These are phyloP conservation scores for Tringa solitaria DNA, from an alignment of 2,113 vertebrate species.

Conservation along the genomic window DNA sequence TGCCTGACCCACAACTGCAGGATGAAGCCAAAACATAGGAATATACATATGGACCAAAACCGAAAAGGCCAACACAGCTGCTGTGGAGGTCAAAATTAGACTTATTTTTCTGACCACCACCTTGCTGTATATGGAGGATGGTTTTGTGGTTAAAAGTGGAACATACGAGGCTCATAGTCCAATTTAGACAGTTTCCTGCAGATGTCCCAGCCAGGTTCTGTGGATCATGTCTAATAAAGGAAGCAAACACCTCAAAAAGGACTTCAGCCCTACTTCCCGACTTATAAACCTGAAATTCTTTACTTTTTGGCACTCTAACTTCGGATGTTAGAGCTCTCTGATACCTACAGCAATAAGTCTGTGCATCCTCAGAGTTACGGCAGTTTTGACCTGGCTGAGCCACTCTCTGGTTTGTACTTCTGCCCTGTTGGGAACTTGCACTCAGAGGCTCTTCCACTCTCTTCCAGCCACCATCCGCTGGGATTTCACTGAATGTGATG, in stretches of 20 bases:
- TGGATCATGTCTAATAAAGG: background rate
- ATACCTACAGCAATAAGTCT: background rate
- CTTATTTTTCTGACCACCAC: background rate
- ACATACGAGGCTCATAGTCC: rapidly evolving
- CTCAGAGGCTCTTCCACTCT: background rate
- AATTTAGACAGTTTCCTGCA: background rate
- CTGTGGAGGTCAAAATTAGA: background rate
- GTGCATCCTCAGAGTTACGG: background rate
- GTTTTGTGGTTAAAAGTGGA: background rate
- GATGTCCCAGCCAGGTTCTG: background rate
- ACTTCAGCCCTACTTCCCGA: background rate
- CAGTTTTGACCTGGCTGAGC: background rate
- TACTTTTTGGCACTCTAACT: background rate
- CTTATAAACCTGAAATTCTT: background rate
- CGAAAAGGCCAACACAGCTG: background rate
- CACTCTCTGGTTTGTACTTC: background rate
- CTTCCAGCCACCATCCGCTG: background rate
- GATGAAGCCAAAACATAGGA: background rate
- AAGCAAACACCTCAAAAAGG: background rate
- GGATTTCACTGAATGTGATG: background rate
- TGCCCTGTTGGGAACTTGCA: background rate
- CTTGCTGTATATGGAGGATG: background rate
- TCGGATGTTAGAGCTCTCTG: background rate
- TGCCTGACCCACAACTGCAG: background rate
- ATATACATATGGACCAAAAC: background rate